Evolutionary conservation across 2,888 invertebrate species (phyloP).

Genomic region (Drosophila mettleri): DNA sequence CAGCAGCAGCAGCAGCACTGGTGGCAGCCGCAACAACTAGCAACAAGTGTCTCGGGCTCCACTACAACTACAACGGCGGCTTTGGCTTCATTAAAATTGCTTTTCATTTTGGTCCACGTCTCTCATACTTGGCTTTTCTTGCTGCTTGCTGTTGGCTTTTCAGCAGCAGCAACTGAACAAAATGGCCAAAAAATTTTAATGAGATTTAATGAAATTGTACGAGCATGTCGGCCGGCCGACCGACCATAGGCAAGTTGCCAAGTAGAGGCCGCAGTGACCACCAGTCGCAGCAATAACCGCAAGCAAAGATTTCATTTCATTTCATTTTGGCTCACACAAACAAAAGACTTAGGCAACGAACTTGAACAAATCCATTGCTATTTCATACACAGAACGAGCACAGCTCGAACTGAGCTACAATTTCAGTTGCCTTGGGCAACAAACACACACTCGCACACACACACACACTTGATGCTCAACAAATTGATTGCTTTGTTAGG

Average conservation of each 20-base stretch:
- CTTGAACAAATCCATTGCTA: conserved; percentile 46
- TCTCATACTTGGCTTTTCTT: conserved; percentile 41
- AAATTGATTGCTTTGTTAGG: conserved; percentile 41
- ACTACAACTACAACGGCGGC: conserved; percentile 40
- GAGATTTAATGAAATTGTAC: conserved; percentile 75
- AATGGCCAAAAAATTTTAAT: conserved; percentile 62
- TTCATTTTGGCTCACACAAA: conserved; percentile 42
- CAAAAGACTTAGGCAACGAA: conserved; percentile 63
- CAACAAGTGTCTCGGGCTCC: conserved; percentile 50
- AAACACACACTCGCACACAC: neutral
- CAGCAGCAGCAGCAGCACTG: conserved; percentile 43
- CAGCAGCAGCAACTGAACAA: conserved; percentile 18
- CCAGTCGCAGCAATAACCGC: conserved; percentile 47
- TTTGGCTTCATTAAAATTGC: conserved; percentile 75
- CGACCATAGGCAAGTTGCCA: conserved; percentile 45
- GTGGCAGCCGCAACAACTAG: conserved; percentile 34
- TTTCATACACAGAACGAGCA: conserved; percentile 26
- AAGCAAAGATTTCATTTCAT: conserved; percentile 44
- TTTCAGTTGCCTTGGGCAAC: conserved; percentile 19
- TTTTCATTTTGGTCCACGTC: conserved; percentile 71
- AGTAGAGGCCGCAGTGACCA: conserved; percentile 51
- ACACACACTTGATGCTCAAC: conserved; percentile 16
- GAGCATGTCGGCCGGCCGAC: conserved; percentile 24
- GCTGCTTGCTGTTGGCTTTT: conserved; percentile 60
- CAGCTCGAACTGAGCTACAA: conserved; percentile 16